A percentile compares a stretch with the other conserved stretches of the same genome.
These are phyloP conservation scores for Archocentrus centrarchus DNA, from an alignment of 2,113 vertebrate genomes.

Conservation along the genomic window DNA sequence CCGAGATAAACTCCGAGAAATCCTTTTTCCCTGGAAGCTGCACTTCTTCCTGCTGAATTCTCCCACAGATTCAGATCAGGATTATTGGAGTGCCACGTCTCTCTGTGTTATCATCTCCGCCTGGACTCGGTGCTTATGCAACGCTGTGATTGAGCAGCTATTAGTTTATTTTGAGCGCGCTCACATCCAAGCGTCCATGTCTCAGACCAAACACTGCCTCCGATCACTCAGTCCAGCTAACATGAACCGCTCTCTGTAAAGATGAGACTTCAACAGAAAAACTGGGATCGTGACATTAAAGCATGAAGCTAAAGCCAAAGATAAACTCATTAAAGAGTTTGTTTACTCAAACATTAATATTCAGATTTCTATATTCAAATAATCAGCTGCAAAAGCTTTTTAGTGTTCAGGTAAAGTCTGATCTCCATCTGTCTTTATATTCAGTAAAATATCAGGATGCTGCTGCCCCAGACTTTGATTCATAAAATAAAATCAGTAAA, in stretches of 20 bases:
- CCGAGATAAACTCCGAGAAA: neutral
- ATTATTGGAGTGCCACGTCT: too few relatives aligned
- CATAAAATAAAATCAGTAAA: too few relatives aligned
- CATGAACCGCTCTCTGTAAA: too few relatives aligned
- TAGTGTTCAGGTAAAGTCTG: too few relatives aligned
- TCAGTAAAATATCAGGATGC: too few relatives aligned
- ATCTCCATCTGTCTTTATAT: too few relatives aligned
- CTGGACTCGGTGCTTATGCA: neutral
- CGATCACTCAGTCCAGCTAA: too few relatives aligned
- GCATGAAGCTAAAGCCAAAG: too few relatives aligned
- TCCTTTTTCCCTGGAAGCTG: neutral
- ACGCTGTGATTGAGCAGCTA: neutral
- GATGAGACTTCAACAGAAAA: too few relatives aligned
- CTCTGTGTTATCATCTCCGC: neutral
- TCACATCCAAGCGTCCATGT: neutral
- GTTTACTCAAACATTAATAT: neutral
- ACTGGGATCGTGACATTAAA: neutral
- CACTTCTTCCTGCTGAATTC: neutral
- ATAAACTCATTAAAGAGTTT: rapidly evolving
- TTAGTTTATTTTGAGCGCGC: neutral
- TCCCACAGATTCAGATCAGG: neutral
- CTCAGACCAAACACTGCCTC: neutral
- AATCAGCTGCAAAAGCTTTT: too few relatives aligned
- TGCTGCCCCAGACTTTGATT: too few relatives aligned
- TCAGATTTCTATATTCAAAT: too few relatives aligned